These are phyloP conservation scores for Linnaemya tessellans DNA, from an alignment of 2,888 invertebrate genomes.

Conservation along the genomic window DNA sequence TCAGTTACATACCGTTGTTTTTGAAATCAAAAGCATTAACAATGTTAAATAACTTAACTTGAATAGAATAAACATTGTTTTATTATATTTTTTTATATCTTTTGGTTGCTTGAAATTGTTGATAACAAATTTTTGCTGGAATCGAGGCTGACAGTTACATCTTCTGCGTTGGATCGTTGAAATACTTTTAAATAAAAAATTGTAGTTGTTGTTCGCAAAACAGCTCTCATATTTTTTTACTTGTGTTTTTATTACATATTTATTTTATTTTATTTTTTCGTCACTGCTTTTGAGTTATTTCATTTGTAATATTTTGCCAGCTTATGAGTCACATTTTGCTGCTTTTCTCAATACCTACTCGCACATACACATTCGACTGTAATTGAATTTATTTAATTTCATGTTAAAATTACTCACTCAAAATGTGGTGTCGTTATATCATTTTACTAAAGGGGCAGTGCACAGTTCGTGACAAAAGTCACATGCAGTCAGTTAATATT, in stretches of 20 bases:
- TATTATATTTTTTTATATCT: background rate
- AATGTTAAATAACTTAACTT: constrained; percentile 39
- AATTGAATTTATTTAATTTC: constrained; percentile 36
- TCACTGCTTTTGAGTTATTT: background rate
- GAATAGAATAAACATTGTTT: constrained; percentile 43
- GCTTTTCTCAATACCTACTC: background rate
- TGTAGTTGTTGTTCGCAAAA: background rate
- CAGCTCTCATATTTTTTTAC: constrained; percentile 4
- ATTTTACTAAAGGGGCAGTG: background rate
- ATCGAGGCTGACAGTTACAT: constrained; percentile 31
- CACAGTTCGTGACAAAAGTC: constrained; percentile 9
- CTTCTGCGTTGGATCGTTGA: constrained; percentile 42
- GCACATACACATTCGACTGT: background rate
- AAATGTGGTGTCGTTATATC: background rate
- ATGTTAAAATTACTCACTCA: constrained; percentile 47
- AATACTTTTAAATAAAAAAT: constrained; percentile 49
- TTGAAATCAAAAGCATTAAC: constrained; percentile 24
- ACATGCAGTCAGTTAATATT: too few relatives aligned
- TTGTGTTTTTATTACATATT: constrained; percentile 5
- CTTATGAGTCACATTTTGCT: constrained; percentile 47
- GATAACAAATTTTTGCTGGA: constrained; percentile 11
- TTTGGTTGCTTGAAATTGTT: constrained; percentile 3
- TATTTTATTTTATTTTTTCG: background rate
- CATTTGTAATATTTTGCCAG: constrained; percentile 9
- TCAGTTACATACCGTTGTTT: constrained; percentile 46